Evolutionary conservation across 2,888 invertebrate genomes (phyloP).

Genomic region (Thereva unica): DNA sequence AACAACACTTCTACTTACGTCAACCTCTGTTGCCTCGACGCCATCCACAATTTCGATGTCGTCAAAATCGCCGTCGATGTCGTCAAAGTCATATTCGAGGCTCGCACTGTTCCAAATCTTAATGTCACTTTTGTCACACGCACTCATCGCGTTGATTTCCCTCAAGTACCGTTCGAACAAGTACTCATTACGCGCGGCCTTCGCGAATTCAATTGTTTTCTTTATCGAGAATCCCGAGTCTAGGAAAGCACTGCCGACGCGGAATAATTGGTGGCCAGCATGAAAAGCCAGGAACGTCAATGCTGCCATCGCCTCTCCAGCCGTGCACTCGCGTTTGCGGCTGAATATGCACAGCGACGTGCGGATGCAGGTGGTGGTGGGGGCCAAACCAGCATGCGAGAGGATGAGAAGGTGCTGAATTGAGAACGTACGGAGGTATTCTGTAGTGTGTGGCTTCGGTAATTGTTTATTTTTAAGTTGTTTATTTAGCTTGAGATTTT

Average conservation of each 20-base stretch:
- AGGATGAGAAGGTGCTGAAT: no score
- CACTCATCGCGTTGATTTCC: constrained; percentile 40
- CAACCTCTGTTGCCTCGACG: constrained; percentile 43
- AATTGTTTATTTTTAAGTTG: no score
- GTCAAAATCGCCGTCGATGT: constrained; percentile 41
- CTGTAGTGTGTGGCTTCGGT: no score
- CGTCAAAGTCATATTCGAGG: no score
- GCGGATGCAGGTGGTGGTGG: no score
- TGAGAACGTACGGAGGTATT: no score
- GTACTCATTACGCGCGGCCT: constrained; percentile 47
- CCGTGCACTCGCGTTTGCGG: no score
- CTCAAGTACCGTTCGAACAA: constrained; percentile 50
- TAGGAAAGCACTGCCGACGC: constrained; percentile 51
- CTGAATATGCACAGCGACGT: no score
- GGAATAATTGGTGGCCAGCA: constrained; percentile 50
- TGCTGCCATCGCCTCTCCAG: constrained; percentile 51
- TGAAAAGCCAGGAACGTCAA: constrained; percentile 50
- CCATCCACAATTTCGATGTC: constrained; percentile 53
- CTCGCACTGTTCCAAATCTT: no score
- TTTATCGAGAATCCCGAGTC: constrained; percentile 49
- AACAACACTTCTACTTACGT: background rate
- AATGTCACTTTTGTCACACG: background rate
- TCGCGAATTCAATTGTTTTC: constrained; percentile 49
- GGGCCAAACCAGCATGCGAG: no score
- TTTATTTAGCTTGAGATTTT: no score